Conservation (phyloP, 2,113 vertebrate species). For the Scomber colias region DNA sequence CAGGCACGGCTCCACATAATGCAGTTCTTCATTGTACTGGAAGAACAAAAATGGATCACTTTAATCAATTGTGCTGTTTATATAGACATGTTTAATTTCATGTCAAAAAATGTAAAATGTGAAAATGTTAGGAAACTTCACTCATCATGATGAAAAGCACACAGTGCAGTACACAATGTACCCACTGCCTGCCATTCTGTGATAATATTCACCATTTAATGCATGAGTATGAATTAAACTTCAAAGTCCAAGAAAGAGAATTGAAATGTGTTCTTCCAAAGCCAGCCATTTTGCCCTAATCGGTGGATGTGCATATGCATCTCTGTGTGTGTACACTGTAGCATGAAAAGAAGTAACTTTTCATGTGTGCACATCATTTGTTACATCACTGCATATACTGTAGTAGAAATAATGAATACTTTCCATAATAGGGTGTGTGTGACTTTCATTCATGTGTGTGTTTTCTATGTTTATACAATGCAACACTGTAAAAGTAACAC, state of each 20-base stretch:
- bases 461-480: background rate
- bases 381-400: background rate
- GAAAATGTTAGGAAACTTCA: conserved; percentile 26
- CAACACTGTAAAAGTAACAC: background rate
- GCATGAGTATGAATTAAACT: conserved; percentile 87
- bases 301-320: conserved; percentile 22
- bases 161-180: conserved; percentile 22
- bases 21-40: conserved; percentile 97
- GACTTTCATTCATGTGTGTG: background rate
- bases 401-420: background rate
- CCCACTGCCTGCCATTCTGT: conserved; percentile 75
- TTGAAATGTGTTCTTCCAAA: conserved; percentile 71
- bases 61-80: background rate
- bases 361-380: no score
- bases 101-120: conserved; percentile 2
- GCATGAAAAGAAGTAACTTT: background rate
- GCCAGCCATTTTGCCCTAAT: conserved; percentile 50
- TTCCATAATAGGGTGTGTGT: background rate
- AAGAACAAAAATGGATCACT: conserved; percentile 41
- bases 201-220: conserved; percentile 88
- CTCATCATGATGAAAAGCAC: conserved; percentile 35
- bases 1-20: conserved; percentile 96
- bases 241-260: conserved; percentile 85
- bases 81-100: background rate
- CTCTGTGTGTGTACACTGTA: background rate